Evolutionary conservation across 2,113 vertebrate genomes (phyloP).

Genomic region (Daubentonia madagascariensis): DNA sequence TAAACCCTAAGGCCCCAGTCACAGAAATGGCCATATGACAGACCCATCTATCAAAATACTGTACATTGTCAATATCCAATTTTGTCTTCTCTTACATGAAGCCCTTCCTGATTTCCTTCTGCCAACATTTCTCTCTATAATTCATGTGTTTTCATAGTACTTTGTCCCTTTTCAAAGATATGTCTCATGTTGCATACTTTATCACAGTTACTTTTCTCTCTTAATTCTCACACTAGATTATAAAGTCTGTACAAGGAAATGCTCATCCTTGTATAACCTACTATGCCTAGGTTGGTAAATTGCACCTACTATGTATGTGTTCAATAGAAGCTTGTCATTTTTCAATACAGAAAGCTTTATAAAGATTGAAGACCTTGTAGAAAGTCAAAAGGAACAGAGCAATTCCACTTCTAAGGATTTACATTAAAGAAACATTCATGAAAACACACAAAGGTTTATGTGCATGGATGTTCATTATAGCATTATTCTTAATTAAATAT

Average conservation of each 20-base stretch:
- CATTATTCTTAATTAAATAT: conserved; percentile 30
- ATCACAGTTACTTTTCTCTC: not conserved
- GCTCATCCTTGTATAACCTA: not conserved
- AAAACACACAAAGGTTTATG: conserved; percentile 18
- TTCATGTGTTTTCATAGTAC: not conserved
- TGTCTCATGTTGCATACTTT: not conserved
- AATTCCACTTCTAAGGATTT: conserved; percentile 32
- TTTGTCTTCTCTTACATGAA: not conserved
- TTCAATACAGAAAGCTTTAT: not conserved
- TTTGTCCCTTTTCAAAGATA: not conserved
- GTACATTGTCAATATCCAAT: not conserved
- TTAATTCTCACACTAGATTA: not conserved
- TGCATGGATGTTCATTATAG: not conserved
- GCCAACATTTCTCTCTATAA: not conserved
- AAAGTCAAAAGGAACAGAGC: conserved; percentile 10
- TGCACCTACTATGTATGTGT: not conserved
- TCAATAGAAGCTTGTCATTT: not conserved
- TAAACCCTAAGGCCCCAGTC: not conserved
- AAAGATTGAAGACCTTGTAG: conserved; percentile 5
- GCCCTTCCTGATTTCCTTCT: conserved; percentile 13
- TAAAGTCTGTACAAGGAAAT: not conserved
- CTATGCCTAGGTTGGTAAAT: not conserved
- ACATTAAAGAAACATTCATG: conserved; percentile 25
- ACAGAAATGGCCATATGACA: not conserved
- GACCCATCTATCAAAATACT: not conserved